Conservation (phyloP, 2,797 vertebrate species). For the Typhlichthys subterraneus region DNA sequence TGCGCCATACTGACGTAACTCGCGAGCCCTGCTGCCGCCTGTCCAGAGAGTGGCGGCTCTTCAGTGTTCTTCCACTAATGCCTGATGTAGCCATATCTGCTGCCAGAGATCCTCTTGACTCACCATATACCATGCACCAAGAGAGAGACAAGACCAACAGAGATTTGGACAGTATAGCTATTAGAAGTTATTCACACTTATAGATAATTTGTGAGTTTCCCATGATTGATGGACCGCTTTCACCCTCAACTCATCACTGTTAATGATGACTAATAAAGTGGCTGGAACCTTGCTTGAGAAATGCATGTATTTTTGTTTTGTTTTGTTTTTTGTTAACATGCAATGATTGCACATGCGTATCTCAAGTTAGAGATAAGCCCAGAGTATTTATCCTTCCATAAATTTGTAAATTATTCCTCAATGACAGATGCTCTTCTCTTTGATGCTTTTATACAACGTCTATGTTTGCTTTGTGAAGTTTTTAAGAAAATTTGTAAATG, state of each 20-base stretch:
- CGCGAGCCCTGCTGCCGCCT: not conserved
- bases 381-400: constrained; percentile 72
- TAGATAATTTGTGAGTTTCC: constrained; percentile 69
- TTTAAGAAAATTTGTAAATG: constrained; percentile 77
- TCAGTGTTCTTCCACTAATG: constrained; percentile 55
- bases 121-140: constrained; percentile 61
- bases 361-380: constrained; percentile 55
- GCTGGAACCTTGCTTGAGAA: constrained; percentile 57
- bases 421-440: constrained; percentile 69
- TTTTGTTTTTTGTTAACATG: not conserved
- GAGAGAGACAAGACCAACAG: constrained; percentile 69
- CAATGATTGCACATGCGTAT: constrained; percentile 38
- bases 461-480: constrained; percentile 76
- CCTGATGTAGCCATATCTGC: constrained; percentile 74
- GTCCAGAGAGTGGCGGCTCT: constrained; percentile 29
- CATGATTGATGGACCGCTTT: constrained; percentile 62
- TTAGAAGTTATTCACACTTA: constrained; percentile 62
- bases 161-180: constrained; percentile 52
- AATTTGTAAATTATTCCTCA: constrained; percentile 77
- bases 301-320: constrained; percentile 38
- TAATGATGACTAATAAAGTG: constrained; percentile 38
- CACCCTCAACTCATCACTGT: constrained; percentile 64
- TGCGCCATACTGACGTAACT: constrained; percentile 84
- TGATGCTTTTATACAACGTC: constrained; percentile 78
- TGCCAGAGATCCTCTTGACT: constrained; percentile 68